Evolutionary conservation across 2,113 vertebrate species (phyloP), one percentile per base, ranked within the genome.

Genomic region (Dendropsophus ebraccatus): DNA sequence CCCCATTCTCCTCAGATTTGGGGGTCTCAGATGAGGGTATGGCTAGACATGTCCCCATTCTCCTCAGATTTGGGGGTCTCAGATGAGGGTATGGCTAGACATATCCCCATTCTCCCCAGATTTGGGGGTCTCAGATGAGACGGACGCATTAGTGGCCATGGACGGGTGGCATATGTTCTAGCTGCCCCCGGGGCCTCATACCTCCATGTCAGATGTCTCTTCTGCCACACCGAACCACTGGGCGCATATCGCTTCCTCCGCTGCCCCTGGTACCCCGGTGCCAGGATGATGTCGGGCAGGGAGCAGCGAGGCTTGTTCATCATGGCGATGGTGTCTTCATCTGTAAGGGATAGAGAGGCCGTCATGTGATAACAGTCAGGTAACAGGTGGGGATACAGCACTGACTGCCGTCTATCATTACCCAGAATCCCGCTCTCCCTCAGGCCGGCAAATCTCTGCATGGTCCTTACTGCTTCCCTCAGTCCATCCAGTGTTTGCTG

Each of bases 401-500:
- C n/a, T n/a, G n/a, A n/a, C n/a, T n/a, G n/a, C n/a, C n/a, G n/a
- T n/a, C n/a, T n/a, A 11, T 11, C 17, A 82, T 23, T 95, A 97
- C 97, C 97, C 5, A 98, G 88, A 32, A 83, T 0, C 0, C 97
- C 97, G 0, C 94, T 97, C 81, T 94, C 94, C 0, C 65, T 89
- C 67, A 98, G 75, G 0, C 96, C 96, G 0, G 95, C 96, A 3
- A 96, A 97, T 81, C 95, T 91, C 89, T 98, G 97, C 97, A 98
- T 97, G 28, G 92, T 89, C 11, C 90, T 94, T 62, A 98, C 89
- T 0, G 96, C 96, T 14, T 89, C 89, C 52, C 91, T 89, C 0
- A 97, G 91, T 21, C 93, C 95, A 0, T 90, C 92, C 58, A 88
- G 93, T 35, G 92, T 96, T 90, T 95, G 96, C 79, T 97, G 93